A percentile compares a stretch with the other conserved stretches of the same genome.
Conservation (phyloP, 2,888 invertebrate genomes). For the Anorthoa munda region DNA sequence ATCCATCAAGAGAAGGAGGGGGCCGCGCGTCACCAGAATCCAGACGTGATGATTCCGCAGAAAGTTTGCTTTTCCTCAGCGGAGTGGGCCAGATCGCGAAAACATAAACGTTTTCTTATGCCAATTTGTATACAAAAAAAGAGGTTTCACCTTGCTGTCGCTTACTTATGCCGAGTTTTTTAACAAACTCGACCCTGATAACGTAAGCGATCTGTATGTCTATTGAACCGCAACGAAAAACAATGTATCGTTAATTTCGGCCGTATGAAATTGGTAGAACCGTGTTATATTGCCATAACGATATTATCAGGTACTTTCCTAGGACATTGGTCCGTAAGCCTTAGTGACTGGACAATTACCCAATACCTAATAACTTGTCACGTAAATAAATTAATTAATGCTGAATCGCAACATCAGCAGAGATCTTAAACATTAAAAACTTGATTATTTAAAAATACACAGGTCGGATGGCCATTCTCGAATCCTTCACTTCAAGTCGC, state of each 20-base stretch:
- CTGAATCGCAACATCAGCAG: neutral
- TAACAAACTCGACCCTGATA: no score
- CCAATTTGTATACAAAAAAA: no score
- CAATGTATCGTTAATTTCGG: neutral
- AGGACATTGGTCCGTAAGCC: neutral
- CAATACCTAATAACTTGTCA: neutral
- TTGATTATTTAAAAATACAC: constrained; percentile 29
- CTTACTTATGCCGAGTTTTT: no score
- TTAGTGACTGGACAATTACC: neutral
- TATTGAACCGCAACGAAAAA: neutral
- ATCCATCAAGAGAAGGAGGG: no score
- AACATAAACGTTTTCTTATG: no score
- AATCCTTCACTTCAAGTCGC: neutral
- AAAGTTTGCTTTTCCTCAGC: no score
- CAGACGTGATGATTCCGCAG: no score
- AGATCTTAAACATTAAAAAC: constrained; percentile 15
- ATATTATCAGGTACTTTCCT: constrained; percentile 4
- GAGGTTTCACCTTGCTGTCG: no score
- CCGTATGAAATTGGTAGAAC: neutral
- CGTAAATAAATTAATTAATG: neutral
- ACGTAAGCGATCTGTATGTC: no score
- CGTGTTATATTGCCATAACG: neutral
- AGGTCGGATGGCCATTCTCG: neutral
- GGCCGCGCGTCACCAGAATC: no score
- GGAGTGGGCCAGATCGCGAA: no score